Base-by-base conservation (phyloP, 2,888 invertebrate genomes). In the Hipparchia sbordonii region DNA sequence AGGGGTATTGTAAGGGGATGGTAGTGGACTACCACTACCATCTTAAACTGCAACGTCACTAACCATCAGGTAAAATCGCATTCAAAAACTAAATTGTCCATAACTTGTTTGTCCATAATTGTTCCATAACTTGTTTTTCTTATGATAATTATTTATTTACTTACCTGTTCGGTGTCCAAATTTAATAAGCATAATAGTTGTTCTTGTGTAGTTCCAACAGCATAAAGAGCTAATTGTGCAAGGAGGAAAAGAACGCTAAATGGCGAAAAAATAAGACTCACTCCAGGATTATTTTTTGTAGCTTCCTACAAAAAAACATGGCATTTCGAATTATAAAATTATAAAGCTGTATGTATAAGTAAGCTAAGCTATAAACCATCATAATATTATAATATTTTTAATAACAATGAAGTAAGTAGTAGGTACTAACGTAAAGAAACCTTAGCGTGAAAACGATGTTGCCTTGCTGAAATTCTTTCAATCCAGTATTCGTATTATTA, bases 261-360 rank as follows among this genome's bases (percentile, higher is more conserved):
- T 10, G 81, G 78, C 48, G 82, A 81, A 33, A 74, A 70, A 57
- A 82, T 77, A 8, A 78, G 68, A 54, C 79, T 82, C 54, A 62
- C 39, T 8, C 73, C 72, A 0, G 78, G 76, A 3, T 77, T 77
- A n/a, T 66, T 62, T 59, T 76, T 71, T 45, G 67, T 70, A 0
- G 72, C 62, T 33, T 72, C 60, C 63, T 65, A 33, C 6, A 65
- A 65, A 5, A 63, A 10, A 10, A 51, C 7, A 61, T 54, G 12
- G 1, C 2, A 54, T n/a, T 12, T n/a, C 5, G 2, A 12, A n/a
- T 54, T 5, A 54, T 6, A 54, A n/a, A 6, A 54, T 6, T n/a
- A 54, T 54, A 12, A 52, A 52, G 52, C 12, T 10, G 4, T 52
- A 52, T 9, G 39, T 39, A 39, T 39, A 39, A 39, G 39, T 5